A percentile compares a stretch with the other conserved stretches of the same genome.
Evolutionary conservation across 1,140 invertebrate species (phyloP).

Genomic region (Batillaria attramentaria): DNA sequence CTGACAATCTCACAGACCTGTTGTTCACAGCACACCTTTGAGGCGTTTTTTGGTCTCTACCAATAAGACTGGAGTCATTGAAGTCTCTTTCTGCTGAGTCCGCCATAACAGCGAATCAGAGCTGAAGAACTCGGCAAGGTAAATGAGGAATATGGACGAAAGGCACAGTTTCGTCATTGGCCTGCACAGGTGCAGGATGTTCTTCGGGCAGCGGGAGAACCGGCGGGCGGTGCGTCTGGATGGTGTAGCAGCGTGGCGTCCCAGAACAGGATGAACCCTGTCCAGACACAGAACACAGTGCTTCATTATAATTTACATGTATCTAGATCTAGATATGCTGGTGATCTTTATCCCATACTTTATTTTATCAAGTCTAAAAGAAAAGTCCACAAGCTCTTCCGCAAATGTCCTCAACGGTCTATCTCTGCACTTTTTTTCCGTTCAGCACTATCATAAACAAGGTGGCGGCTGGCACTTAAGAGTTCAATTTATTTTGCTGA

Average conservation of each 20-base stretch:
- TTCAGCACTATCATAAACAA: not conserved
- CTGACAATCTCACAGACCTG: conserved; percentile 28
- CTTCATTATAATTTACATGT: not conserved
- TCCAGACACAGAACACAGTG: conserved; percentile 29
- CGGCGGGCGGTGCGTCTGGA: conserved; percentile 19
- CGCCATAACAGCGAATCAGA: conserved; percentile 55
- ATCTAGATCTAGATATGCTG: not conserved
- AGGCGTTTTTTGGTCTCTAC: conserved; percentile 14
- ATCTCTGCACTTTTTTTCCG: not conserved
- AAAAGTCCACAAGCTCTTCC: not conserved
- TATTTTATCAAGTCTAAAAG: too few species aligned
- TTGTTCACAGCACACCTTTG: conserved; percentile 27
- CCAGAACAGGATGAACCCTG: conserved; percentile 44
- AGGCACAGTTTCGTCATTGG: conserved; percentile 64
- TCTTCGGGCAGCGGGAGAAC: conserved; percentile 34
- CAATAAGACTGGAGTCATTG: conserved; percentile 28
- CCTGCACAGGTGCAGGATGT: conserved; percentile 57
- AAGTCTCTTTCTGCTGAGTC: conserved; percentile 24
- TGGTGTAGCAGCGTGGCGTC: conserved; percentile 43
- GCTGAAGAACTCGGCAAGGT: conserved; percentile 59
- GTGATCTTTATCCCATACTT: not conserved
- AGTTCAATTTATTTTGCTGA: too few species aligned
- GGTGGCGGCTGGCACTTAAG: too few species aligned
- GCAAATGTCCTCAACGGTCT: not conserved
- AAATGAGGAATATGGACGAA: conserved; percentile 59